Evolutionary conservation across 2,113 vertebrate species (phyloP), one percentile per base, ranked within the genome.

Genomic region (Asarcornis scutulata): DNA sequence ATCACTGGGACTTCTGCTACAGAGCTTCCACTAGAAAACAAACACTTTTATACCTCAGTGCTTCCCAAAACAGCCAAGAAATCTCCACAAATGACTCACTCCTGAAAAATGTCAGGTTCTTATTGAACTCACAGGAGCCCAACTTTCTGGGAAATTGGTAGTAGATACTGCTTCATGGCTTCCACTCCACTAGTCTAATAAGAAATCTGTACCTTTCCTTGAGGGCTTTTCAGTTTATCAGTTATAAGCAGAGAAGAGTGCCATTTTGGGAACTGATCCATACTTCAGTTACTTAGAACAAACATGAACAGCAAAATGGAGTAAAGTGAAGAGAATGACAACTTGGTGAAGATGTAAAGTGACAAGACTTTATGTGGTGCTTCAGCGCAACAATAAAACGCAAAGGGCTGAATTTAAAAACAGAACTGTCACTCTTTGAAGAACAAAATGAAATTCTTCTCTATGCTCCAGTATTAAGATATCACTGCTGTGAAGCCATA

Each of bases 61-160:
- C 38, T 94, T 93, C 94, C 52, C 60, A 85, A 92, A 93, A 79
- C 76, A 85, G 81, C 71, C 60, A 89, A 76, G 81, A 83, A 73
- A 86, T 77, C 90, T 72, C 63, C 40, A 92, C 58, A 92, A 82
- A 96, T 88, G 25, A 95, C 84, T 91, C 59, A 66, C 74, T 91
- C 77, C 48, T 93, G 48, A 86, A 59, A 76, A 80, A 56, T 26
- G 34, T 87, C 84, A 92, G 52, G 62, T 89, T 95, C 86, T 44
- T 69, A 21, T 44, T 89, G 89, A 96, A 85, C 64, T 93, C 11
- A 3, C 3, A 46, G 56, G 60, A 91, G 34, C 67, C 48, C 60
- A 92, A 11, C 55, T 79, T 95, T 94, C 73, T 64, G 36, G 73
- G 67, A 96, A 93, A 93, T 67, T 44, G 83, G 60, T 83, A 66